These are phyloP conservation scores for Ormia ochracea DNA, from an alignment of 2,888 invertebrate species.

Conservation along the genomic window DNA sequence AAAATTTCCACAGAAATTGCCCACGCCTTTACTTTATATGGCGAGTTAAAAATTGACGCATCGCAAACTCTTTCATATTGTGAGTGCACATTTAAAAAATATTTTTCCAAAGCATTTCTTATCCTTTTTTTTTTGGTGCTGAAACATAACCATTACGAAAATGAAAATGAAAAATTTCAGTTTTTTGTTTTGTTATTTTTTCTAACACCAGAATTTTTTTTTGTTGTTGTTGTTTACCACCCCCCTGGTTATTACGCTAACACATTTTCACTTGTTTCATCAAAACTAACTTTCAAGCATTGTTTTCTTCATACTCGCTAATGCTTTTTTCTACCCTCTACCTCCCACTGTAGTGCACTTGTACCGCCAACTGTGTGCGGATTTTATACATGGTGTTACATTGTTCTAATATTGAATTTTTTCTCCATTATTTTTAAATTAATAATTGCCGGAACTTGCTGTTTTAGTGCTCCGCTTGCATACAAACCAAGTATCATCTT, in stretches of 20 bases:
- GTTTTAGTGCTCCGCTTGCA: conserved; percentile 50
- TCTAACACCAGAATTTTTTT: conserved; percentile 29
- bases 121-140: conserved; percentile 27
- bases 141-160: conserved; percentile 43
- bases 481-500: conserved; percentile 47
- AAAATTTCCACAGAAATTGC: too few relatives aligned
- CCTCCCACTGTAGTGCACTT: conserved; percentile 11
- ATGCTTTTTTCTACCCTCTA: neutral
- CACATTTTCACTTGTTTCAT: conserved; percentile 51
- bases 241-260: conserved; percentile 7
- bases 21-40: too few relatives aligned
- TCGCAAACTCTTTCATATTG: neutral
- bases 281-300: conserved; percentile 36
- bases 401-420: conserved; percentile 5
- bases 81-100: conserved; percentile 5
- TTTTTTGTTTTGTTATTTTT: conserved; percentile 12
- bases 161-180: conserved; percentile 29
- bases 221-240: too few relatives aligned
- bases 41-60: too few relatives aligned
- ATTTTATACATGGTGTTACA: conserved; percentile 32
- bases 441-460: conserved; percentile 61
- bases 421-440: conserved; percentile 28
- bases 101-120: conserved; percentile 35
- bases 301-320: neutral
- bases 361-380: conserved; percentile 1